Evolutionary conservation across 2,797 vertebrate genomes (phyloP).

Genomic region (Brachyalestes nurse): DNA sequence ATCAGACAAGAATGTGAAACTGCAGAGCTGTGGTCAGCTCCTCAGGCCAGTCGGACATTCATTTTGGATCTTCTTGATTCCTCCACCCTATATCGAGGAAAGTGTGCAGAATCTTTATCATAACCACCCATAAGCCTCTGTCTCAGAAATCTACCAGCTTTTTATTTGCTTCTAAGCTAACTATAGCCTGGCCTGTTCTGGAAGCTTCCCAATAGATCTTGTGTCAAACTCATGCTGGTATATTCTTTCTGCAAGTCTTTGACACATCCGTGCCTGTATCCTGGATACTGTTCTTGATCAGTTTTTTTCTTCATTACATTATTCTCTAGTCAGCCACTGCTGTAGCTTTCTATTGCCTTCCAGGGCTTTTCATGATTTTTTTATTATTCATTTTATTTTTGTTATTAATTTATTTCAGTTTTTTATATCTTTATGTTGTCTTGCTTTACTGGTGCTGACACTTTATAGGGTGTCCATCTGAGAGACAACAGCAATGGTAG

Average conservation of each 20-base stretch:
- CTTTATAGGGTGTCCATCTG: no score
- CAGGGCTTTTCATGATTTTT: no score
- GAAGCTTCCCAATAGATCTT: not conserved
- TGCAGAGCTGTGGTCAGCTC: no score
- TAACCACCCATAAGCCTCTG: not conserved
- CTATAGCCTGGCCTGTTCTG: not conserved
- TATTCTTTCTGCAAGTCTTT: not conserved
- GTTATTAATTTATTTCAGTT: not conserved
- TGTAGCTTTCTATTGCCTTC: not conserved
- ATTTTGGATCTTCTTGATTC: no score
- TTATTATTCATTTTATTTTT: no score
- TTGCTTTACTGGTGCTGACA: no score
- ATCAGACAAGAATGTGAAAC: no score
- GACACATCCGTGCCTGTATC: not conserved
- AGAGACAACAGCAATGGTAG: no score
- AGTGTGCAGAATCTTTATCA: no score
- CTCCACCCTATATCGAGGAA: no score
- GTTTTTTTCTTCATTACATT: not conserved
- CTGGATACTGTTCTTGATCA: not conserved
- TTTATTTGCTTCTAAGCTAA: not conserved
- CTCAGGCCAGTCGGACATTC: no score
- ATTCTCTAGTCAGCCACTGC: not conserved
- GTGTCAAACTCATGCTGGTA: not conserved
- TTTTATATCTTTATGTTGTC: not conserved
- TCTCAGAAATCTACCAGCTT: not conserved